Evolutionary conservation across 2,113 vertebrate genomes (phyloP), one percentile per base, ranked within the genome.

Genomic region (Dasyornis broadbenti): DNA sequence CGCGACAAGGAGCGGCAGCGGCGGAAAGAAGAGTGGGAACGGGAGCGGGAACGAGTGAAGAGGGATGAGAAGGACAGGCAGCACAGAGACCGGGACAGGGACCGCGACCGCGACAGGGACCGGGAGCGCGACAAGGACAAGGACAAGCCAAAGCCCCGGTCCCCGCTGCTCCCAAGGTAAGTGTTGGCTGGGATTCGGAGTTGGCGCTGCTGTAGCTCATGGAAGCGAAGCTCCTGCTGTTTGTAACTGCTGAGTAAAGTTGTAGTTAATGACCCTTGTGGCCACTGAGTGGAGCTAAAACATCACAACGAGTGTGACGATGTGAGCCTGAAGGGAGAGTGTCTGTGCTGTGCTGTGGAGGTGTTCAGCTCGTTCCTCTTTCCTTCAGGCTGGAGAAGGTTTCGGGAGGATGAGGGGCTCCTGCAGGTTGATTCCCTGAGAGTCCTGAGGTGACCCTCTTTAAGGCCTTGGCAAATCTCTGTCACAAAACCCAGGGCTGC

Each of bases 101-200:
- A 97, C 15, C 70, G 96, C 3, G 97, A 97, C 12, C 63, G 96
- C 23, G 98, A 99, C 33, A 45, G 98, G 26, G 97, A 99, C n/a
- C 90, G 97, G 31, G 99, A 99, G 13, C 98, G 99, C 22, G 99
- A 99, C 9, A 99, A 99, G 33, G 99, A 99, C 49, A 99, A 99
- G 45, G 99, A 99, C 24, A 98, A 98, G 82, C 94, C 98, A 7
- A 99, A 99, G 91, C 98, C 98, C 1, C 98, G 98, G 11, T 99
- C 99, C 6, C 99, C 99, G 2, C 95, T 98, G 88, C 98, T 98
- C 0, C 98, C 98, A 0, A 98, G 98, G 99, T 99, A 93, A 97
- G 98, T 23, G 33, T 4, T 19, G 1, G 33, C 15, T 6, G 64
- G 30, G 23, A 1, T 11, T n/a, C 6, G 5, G 50, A 2, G 19